Base-by-base conservation (phyloP, 1,140 invertebrate species). In the Trachymyrmex cornetzi region DNA sequence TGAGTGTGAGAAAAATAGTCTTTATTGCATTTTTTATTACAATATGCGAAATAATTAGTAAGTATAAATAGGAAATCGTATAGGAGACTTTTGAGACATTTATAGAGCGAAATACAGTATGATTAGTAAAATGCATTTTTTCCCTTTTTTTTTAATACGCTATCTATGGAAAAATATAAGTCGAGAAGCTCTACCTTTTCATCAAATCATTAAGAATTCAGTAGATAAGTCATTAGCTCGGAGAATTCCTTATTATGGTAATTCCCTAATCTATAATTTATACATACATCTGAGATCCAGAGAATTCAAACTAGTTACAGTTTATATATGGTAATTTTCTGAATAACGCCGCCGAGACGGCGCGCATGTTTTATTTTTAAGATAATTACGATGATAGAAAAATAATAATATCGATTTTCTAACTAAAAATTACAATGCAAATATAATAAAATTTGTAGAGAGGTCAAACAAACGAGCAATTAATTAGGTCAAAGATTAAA, bases 221-320 rank as follows among this genome's bases (percentile, higher is more conserved):
- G 64, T 22, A 72, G 64, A 72, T 44, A 55, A 57, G 50, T 72
- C 53, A 27, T 81, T 57, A 38, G 59, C 34, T 57, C 53, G 34
- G 22, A 53, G 34, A 81, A 30, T n/a, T 69, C 19, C 50, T 81
- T 69, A 22, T 81, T 72, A 59, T 81, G 66, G 24, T 72, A 57
- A 72, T 81, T 69, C 14, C 16, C 27, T 81, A 72, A 71, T 81
- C 44, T 57, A 72, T 59, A 81, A 81, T 71, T 81, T 81, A 71
- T 81, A 72, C 66, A 50, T 50, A 44, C 34, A 50, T 67, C 48
- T 30, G 53, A 34, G 63, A 55, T n/a, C 11, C n/a, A 22, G 30
- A 44, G 2, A 38, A 27, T 55, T 19, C 5, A 44, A 57, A 57
- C 69, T 24, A 57, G 9, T 57, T 38, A 19, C 50, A 38, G 16